Base-by-base conservation (phyloP, 2,113 vertebrate genomes). In the Microcebus murinus region DNA sequence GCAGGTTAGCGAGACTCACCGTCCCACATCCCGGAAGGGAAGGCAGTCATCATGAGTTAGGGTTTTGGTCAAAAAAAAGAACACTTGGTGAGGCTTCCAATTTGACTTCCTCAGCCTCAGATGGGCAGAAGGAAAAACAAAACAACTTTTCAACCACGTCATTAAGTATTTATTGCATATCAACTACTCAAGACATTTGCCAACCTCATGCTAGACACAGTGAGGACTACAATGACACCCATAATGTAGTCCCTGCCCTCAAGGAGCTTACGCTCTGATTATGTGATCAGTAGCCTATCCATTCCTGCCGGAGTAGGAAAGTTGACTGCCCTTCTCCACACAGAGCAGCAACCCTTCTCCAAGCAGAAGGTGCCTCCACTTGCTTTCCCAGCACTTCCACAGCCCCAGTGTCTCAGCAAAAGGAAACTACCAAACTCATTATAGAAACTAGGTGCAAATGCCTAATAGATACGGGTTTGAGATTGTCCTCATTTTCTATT, bases 251-350 rank as follows among this genome's bases (percentile, higher is more conserved):
- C 50, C 67, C 67, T 96, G 85, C 61, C 87, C 91, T 93, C 76
- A 17, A 15, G 48, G 91, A 94, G 74, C 45, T 93, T 97, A 93
- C 63, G 89, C 34, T 96, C 83, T 91, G 29, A 88, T 86, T 8
- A 91, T 87, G 70, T 91, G 52, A 81, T 77, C 11, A 7, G 34
- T 1, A 2, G 34, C 7, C 50, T 63, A 67, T n/a, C 36, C 34
- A 91, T 84, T 73, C 55, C 96, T 48, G 34, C 18, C 31, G 6
- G 17, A 67, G 8, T n/a, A 94, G 67, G 76, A 88, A 95, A 92
- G n/a, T 3, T 70, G 81, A 77, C 3, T 20, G 68, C 31, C 63
- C 27, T 86, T 77, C 74, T 55, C 18, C 76, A 42, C 12, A 48
- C 10, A 96, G 5, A 94, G 23, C 36, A 91, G 27, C 15, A 61